Evolutionary conservation across 2,113 vertebrate genomes (phyloP).

Genomic region (Pelobates fuscus): DNA sequence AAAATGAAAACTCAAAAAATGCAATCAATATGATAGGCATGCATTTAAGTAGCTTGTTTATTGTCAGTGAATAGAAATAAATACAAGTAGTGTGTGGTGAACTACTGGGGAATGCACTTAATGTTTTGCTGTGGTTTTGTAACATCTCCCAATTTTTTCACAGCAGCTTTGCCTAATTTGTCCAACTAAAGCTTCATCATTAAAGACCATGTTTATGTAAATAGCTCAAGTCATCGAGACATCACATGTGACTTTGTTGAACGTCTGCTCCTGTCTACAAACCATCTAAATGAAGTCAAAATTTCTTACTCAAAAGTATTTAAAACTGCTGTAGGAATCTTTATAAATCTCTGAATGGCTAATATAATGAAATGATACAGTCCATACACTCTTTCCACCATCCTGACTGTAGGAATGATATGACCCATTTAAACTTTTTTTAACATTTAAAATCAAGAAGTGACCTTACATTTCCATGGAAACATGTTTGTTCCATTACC

Average conservation of each 20-base stretch:
- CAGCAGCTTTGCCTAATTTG: slow-evolving; percentile 28
- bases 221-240: background rate
- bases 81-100: slow-evolving; percentile 31
- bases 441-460: no score
- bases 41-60: slow-evolving; percentile 42
- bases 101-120: slow-evolving; percentile 29
- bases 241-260: background rate
- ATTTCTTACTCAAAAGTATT: no score
- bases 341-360: no score
- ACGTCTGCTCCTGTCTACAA: no score
- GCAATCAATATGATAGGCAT: slow-evolving; percentile 32
- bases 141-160: slow-evolving; percentile 25
- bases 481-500: no score
- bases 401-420: no score
- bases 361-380: no score
- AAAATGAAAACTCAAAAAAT: background rate
- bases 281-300: no score
- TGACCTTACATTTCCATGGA: no score
- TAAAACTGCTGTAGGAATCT: no score
- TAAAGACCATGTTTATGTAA: background rate
- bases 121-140: slow-evolving; percentile 24
- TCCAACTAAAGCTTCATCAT: slow-evolving; percentile 4
- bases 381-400: no score
- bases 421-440: no score
- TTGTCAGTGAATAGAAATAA: slow-evolving; percentile 38